phyloP scores from a whole-genome alignment of 2,113 vertebrate species.

The Chaenocephalus aceratus region DNA sequence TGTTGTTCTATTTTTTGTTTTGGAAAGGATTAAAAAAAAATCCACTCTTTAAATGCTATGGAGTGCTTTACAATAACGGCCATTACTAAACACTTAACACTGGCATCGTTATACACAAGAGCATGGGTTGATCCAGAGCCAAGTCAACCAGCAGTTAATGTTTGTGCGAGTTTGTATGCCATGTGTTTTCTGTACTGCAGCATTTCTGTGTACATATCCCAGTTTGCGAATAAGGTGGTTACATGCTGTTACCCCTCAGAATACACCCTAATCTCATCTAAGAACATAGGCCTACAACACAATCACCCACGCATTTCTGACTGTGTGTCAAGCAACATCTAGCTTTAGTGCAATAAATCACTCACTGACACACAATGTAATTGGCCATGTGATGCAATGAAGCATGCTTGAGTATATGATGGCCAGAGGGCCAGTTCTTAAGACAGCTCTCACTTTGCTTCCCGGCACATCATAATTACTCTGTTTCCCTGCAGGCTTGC shows the following conservation, averaged over 20 bases:
- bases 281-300: constrained; percentile 29
- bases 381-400: constrained; percentile 73
- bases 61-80: neutral
- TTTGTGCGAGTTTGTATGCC: neutral
- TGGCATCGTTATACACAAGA: constrained; percentile 5
- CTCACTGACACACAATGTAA: constrained; percentile 73
- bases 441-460: constrained; percentile 75
- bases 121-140: constrained; percentile 6
- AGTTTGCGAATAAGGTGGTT: constrained; percentile 6
- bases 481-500: constrained; percentile 72
- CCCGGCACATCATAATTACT: constrained; percentile 80
- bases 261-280: constrained; percentile 33
- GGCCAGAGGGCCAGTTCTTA: constrained; percentile 65
- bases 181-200: constrained; percentile 12
- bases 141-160: constrained; percentile 1
- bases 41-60: neutral
- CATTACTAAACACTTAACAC: constrained; percentile 2
- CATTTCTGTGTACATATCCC: constrained; percentile 4
- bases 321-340: constrained; percentile 50
- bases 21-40: neutral
- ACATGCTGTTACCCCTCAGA: constrained; percentile 27
- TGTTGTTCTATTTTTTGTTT: neutral
- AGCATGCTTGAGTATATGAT: constrained; percentile 65
- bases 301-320: constrained; percentile 44
- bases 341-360: constrained; percentile 72